These are phyloP conservation scores for Tinea pellionella DNA, from an alignment of 2,888 invertebrate genomes.

Conservation along the genomic window DNA sequence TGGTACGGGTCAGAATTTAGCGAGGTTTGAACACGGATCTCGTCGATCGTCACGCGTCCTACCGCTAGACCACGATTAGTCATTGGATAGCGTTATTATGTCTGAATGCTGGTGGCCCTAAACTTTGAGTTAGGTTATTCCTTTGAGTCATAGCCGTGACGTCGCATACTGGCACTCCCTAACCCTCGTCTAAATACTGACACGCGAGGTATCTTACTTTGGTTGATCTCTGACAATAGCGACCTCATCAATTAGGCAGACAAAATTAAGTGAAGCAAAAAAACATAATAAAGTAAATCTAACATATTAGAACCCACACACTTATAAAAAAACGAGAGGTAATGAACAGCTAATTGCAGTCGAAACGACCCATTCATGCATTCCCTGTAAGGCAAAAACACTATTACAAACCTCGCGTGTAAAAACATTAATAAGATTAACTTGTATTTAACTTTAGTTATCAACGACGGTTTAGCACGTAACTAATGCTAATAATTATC, in stretches of 20 bases:
- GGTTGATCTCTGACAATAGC: background rate
- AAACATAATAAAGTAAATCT: background rate
- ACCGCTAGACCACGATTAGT: too few relatives aligned
- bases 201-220: background rate
- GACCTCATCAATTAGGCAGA: background rate
- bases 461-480: background rate
- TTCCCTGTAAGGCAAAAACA: conserved; percentile 25
- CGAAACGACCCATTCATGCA: conserved; percentile 50
- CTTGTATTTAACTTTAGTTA: background rate
- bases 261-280: background rate
- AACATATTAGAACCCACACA: conserved; percentile 9
- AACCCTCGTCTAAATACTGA: background rate
- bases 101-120: too few relatives aligned
- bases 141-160: background rate
- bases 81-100: background rate
- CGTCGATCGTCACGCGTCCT: too few relatives aligned
- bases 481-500: background rate
- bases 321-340: conserved; percentile 25
- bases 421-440: conserved; percentile 3
- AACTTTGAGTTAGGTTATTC: background rate
- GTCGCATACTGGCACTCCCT: background rate
- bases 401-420: background rate
- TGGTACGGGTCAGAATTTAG: too few relatives aligned
- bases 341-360: conserved; percentile 52
- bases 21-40: too few relatives aligned